Evolutionary conservation across 2,797 vertebrate species (phyloP).

Genomic region (Limosa lapponica): DNA sequence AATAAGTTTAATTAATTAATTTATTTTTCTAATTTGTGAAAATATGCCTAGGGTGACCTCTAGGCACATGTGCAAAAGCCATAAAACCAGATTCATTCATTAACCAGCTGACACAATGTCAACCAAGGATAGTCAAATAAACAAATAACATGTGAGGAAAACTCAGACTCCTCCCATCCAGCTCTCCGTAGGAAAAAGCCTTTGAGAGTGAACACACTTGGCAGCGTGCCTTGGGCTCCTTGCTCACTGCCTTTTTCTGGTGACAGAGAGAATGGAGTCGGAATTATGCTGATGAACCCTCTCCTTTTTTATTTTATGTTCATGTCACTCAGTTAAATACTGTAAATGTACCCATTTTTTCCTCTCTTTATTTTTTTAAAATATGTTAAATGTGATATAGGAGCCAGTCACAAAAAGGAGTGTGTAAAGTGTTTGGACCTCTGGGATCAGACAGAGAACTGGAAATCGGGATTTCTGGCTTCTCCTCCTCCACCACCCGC

Average conservation of each 20-base stretch:
- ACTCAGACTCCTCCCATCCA: neutral
- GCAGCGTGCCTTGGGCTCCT: neutral
- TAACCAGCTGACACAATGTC: constrained; percentile 47
- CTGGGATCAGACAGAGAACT: neutral
- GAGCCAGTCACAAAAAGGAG: neutral
- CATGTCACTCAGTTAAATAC: neutral
- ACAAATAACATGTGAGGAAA: neutral
- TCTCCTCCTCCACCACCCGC: neutral
- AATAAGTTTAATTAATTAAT: constrained; percentile 72
- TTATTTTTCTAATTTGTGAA: constrained; percentile 75
- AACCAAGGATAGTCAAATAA: constrained; percentile 13
- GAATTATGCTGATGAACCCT: neutral
- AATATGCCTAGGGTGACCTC: constrained; percentile 54
- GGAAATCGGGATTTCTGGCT: neutral
- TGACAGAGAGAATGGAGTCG: neutral
- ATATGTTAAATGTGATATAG: neutral
- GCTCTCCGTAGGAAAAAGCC: neutral
- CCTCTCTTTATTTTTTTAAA: neutral
- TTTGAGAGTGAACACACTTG: neutral
- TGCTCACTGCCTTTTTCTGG: neutral
- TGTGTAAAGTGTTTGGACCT: neutral
- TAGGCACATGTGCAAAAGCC: constrained; percentile 51
- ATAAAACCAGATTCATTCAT: constrained; percentile 61
- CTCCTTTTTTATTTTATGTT: neutral
- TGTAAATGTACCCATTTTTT: fast-evolving